A percentile compares a stretch with the other conserved stretches of the same genome.
phyloP scores from a whole-genome alignment of 2,113 vertebrate genomes.

The Montifringilla adamsi region DNA sequence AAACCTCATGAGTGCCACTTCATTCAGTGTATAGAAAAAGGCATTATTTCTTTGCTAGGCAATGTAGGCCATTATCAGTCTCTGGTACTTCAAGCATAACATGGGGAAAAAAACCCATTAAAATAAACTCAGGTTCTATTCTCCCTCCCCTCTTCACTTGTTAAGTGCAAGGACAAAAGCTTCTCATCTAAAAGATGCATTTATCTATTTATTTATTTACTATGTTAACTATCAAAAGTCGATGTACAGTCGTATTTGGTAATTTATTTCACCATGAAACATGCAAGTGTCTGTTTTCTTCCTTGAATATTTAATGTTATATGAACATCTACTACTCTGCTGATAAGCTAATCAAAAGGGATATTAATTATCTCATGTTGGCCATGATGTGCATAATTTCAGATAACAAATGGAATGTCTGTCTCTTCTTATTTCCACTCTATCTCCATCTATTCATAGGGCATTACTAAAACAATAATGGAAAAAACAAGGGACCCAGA shows the following conservation, averaged over 20 bases:
- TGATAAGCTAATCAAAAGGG: not conserved
- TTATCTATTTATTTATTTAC: not conserved
- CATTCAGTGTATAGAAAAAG: slow-evolving; percentile 27
- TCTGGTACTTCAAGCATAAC: slow-evolving; percentile 17
- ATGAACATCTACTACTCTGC: not conserved
- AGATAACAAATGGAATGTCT: not conserved
- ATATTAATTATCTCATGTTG: not conserved
- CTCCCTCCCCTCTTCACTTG: not conserved
- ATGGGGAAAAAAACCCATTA: not conserved
- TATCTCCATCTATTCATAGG: not conserved
- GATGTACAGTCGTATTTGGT: not conserved
- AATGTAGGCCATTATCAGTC: slow-evolving; percentile 50
- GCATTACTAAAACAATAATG: not conserved
- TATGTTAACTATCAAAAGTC: not conserved
- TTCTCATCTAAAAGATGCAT: slow-evolving; percentile 1
- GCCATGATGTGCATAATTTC: not conserved
- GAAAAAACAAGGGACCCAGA: not conserved
- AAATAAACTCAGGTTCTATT: slow-evolving; percentile 17
- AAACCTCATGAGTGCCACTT: slow-evolving; percentile 53
- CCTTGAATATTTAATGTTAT: not conserved
- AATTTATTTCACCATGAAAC: not conserved
- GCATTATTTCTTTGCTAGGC: slow-evolving; percentile 48
- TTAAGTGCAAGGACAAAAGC: not conserved
- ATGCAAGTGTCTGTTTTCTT: not conserved
- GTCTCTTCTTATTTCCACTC: not conserved